phyloP scores from a whole-genome alignment of 1,140 invertebrate genomes.

The Meloidogyne hapla region DNA sequence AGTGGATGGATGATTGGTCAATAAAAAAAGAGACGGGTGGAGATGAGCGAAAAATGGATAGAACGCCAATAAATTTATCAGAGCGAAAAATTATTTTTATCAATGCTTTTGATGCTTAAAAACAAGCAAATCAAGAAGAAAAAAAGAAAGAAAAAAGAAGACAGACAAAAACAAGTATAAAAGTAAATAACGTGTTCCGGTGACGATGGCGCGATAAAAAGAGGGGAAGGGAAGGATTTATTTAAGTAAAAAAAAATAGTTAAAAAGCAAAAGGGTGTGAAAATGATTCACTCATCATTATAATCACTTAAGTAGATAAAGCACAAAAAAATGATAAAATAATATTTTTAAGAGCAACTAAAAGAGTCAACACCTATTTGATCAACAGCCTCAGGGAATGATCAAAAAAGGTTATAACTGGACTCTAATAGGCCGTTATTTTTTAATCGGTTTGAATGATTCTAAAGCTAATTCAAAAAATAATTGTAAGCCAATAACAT shows the following conservation, averaged over 20 bases:
- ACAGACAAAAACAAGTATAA: constrained; percentile 1
- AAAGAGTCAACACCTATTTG: too few relatives aligned
- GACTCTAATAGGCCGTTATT: background rate
- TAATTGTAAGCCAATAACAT: too few relatives aligned
- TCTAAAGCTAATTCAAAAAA: too few relatives aligned
- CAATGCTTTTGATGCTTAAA: background rate
- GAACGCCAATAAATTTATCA: constrained; percentile 3
- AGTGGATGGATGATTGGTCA: constrained; percentile 2
- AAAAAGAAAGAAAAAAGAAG: background rate
- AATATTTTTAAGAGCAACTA: too few relatives aligned
- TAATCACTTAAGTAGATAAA: too few relatives aligned
- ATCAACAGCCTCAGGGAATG: background rate
- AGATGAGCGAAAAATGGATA: background rate
- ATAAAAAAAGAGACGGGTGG: background rate
- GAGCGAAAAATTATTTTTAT: background rate
- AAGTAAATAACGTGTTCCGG: background rate
- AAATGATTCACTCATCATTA: background rate
- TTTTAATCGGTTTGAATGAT: background rate
- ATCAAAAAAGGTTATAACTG: background rate
- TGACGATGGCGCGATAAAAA: background rate
- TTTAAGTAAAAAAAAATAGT: background rate
- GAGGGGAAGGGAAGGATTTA: background rate
- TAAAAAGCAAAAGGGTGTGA: background rate
- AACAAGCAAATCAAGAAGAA: background rate
- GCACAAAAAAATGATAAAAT: too few relatives aligned